Percentiles rank a stretch among this genome's conserved stretches.
phyloP scores from a whole-genome alignment of 2,888 invertebrate genomes.

The Chrysotoxum bicinctum region DNA sequence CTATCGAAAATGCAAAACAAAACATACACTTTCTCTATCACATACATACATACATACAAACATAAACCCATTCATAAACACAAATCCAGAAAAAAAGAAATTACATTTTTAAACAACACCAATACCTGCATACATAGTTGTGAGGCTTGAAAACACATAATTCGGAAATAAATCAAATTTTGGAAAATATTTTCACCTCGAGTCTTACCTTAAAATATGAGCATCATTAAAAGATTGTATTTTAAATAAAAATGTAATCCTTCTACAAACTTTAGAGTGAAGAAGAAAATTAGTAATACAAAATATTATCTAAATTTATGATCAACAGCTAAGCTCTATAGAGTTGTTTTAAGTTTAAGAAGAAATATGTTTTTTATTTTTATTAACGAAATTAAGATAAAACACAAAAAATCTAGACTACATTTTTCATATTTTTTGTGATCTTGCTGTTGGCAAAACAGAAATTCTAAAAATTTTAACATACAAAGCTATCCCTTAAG shows the following conservation, averaged over 20 bases:
- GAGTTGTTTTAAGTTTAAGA: no score
- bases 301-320: no score
- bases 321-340: no score
- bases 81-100: slow-evolving; percentile 28
- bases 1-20: slow-evolving; percentile 28
- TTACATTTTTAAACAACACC: slow-evolving; percentile 3
- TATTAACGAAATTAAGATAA: no score
- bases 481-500: no score
- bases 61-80: slow-evolving; percentile 16
- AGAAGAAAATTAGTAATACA: no score
- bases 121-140: no score
- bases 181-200: neutral
- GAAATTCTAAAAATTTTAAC: no score
- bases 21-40: slow-evolving; percentile 21
- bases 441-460: no score
- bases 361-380: no score
- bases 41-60: slow-evolving; percentile 37
- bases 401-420: no score
- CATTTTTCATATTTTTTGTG: no score
- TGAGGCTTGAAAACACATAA: neutral
- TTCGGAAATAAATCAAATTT: neutral
- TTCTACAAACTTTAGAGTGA: neutral
- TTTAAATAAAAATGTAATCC: neutral
- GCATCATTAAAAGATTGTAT: neutral
- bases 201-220: neutral